These are phyloP conservation scores for Dendrocincla tyrannina DNA, from an alignment of 2,797 vertebrate genomes.

Conservation along the genomic window DNA sequence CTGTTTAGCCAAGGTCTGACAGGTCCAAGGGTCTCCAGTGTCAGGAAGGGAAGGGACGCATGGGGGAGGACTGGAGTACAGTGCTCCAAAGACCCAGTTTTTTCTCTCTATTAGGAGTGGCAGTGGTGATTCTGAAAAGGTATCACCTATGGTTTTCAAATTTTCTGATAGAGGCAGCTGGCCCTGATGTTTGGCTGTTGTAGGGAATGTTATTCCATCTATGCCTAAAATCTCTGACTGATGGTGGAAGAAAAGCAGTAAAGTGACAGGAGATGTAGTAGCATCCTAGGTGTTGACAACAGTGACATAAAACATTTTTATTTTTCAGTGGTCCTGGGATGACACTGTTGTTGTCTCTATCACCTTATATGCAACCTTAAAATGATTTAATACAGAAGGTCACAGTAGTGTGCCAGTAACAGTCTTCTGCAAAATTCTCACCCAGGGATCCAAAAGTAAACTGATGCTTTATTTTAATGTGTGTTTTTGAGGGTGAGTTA, in stretches of 20 bases:
- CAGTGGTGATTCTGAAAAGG: neutral
- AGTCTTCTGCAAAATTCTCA: neutral
- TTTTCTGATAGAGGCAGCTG: neutral
- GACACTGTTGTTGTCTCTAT: neutral
- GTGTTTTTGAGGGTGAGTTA: neutral
- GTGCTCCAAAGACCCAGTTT: neutral
- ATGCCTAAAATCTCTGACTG: neutral
- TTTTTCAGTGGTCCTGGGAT: neutral
- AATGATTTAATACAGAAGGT: neutral
- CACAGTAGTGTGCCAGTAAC: neutral
- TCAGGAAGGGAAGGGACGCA: neutral
- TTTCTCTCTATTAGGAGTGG: neutral
- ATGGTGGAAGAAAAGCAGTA: neutral
- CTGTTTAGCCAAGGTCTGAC: neutral
- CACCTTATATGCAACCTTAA: neutral
- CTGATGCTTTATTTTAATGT: neutral
- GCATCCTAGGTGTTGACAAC: neutral
- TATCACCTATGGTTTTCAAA: neutral
- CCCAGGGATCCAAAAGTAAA: neutral
- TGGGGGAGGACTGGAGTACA: neutral
- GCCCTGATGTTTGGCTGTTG: neutral
- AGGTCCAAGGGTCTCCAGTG: neutral
- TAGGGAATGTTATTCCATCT: neutral
- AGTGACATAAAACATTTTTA: neutral
- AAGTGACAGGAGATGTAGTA: neutral